phyloP scores from a whole-genome alignment of 2,797 vertebrate genomes.

The Lycodopsis pacificus region DNA sequence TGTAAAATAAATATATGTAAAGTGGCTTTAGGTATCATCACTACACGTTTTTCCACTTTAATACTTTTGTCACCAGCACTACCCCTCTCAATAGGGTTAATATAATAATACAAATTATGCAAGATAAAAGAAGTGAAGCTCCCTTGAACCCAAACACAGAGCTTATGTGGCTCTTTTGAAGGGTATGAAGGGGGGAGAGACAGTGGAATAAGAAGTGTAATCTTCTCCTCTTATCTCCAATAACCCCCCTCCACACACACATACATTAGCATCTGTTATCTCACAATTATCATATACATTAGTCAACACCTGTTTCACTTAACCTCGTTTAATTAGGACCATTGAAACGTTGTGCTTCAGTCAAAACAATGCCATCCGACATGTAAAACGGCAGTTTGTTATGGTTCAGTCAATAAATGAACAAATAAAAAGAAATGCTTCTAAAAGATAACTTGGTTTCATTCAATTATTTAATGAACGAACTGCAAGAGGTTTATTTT shows the following conservation, averaged over 20 bases:
- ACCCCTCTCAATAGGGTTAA: conserved; percentile 31
- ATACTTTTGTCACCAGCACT: neutral
- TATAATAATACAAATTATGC: conserved; percentile 52
- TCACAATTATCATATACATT: conserved; percentile 88
- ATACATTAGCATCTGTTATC: conserved; percentile 85
- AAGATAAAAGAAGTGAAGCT: conserved; percentile 42
- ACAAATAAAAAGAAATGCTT: conserved; percentile 36
- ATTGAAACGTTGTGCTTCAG: conserved; percentile 67
- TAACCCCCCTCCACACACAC: conserved; percentile 52
- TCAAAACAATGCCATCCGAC: conserved; percentile 68
- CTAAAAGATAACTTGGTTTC: neutral
- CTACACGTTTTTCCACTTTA: neutral
- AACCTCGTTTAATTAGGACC: conserved; percentile 81
- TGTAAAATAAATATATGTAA: neutral
- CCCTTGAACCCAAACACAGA: conserved; percentile 58
- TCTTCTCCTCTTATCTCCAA: conserved; percentile 76
- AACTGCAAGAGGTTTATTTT: neutral
- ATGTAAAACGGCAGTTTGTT: conserved; percentile 59
- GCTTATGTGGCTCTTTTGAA: conserved; percentile 70
- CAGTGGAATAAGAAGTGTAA: conserved; percentile 74
- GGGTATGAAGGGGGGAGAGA: conserved; percentile 34
- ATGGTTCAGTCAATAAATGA: conserved; percentile 60
- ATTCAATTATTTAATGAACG: neutral
- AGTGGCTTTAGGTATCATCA: too few species aligned
- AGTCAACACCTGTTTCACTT: conserved; percentile 87